A percentile compares a stretch with the other conserved stretches of the same genome.
Evolutionary conservation across 2,888 invertebrate species (phyloP).

Genomic region (Caenorhabditis sp.): DNA sequence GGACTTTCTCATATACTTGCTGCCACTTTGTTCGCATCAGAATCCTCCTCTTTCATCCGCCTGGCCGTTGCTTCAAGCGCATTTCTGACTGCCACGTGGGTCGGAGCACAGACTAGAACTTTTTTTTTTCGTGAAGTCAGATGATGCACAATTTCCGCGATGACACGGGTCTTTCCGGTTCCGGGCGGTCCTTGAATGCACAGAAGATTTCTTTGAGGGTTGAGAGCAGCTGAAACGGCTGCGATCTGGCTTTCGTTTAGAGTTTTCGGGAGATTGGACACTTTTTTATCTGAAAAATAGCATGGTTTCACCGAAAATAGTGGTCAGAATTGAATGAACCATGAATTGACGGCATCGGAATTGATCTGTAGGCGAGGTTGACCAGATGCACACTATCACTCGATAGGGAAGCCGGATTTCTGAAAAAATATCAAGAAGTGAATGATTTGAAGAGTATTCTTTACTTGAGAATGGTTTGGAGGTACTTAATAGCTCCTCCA

Average conservation of each 20-base stretch:
- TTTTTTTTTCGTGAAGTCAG: constrained; percentile 45
- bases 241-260: constrained; percentile 54
- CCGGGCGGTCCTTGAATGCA: constrained; percentile 70
- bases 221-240: constrained; percentile 61
- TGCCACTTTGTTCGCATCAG: background rate
- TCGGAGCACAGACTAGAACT: constrained; percentile 65
- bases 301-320: too few relatives aligned
- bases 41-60: constrained; percentile 7
- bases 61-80: constrained; percentile 36
- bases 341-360: constrained; percentile 48
- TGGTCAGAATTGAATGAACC: background rate
- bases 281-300: constrained; percentile 22
- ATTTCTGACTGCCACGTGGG: constrained; percentile 66
- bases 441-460: too few relatives aligned
- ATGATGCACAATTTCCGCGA: constrained; percentile 61
- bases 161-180: constrained; percentile 69
- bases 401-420: constrained; percentile 9
- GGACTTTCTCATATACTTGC: background rate
- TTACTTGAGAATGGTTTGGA: constrained; percentile 26
- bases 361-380: constrained; percentile 42
- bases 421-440: constrained; percentile 1
- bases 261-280: constrained; percentile 10
- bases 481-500: constrained; percentile 1
- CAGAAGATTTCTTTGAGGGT: constrained; percentile 57
- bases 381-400: constrained; percentile 40